Evolutionary conservation across 2,888 invertebrate species (phyloP), one percentile per base, ranked within the genome.

Genomic region (Phasia obesa): DNA sequence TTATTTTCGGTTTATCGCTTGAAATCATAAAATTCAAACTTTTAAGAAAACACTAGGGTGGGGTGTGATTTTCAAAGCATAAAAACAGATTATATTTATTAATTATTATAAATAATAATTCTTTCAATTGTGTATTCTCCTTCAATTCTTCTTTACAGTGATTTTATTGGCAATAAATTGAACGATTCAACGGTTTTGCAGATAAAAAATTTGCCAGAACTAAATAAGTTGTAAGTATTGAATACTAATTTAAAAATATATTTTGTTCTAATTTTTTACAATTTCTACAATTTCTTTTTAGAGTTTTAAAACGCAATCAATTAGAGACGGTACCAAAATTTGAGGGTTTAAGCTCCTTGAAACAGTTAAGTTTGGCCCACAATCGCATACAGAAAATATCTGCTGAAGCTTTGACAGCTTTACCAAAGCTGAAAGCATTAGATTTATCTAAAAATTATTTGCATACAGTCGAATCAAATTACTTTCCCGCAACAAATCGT

Each of bases 371-470:
- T 90, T 92, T 98, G 86, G 95, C 95, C 88, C 94, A 95, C 87
- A 98, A 98, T 91, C 93, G 93, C 86, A 96, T 98, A 87, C 93
- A 93, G 83, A 93, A 93, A 86, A 93, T 98, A 76, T 94, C 94
- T 87, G 96, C 96, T 92, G 98, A 97, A 73, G 95, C 97, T 55
- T 96, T 98, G 91, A 96, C 94, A 92, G 96, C 96, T 69, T 93
- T 98, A 85, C 90, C 90, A 3, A 88, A 87, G 70, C 84, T 91
- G 0, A 89, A 88, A 62, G 88, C 92, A 2, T 84, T 91, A 67
- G 92, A 92, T 91, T 88, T 92, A 62, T 92, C 90, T 84, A 91
- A 90, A 86, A 93, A 93, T 87, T 90, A 90, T 81, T 87, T 93
- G 62, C 91, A 90, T 35, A 88, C 87, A 55, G 87, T 93, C 11